Evolutionary conservation across 53 echinoderm and acorn worm genomes (phyloP).

Genomic region (Stichopus horrens): DNA sequence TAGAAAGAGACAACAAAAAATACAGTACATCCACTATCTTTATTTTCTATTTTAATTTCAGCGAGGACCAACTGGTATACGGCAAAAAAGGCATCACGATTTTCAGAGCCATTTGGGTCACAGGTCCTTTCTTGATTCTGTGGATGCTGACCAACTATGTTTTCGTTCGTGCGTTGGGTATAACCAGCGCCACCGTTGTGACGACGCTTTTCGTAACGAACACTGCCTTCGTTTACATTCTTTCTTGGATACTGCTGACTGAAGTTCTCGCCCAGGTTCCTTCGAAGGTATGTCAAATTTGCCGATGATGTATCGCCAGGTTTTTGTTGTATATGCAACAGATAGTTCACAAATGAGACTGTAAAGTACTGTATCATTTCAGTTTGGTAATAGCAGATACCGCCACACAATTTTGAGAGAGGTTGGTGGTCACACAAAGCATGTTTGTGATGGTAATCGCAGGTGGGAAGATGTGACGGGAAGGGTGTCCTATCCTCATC

Average conservation of each 20-base stretch:
- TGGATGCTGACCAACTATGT: conserved; percentile 89
- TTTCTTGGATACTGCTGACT: conserved; percentile 80
- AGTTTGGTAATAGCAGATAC: no score
- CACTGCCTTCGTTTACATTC: conserved; percentile 83
- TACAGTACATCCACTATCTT: no score
- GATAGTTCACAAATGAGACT: no score
- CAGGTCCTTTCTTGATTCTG: conserved; percentile 73
- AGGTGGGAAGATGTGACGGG: no score
- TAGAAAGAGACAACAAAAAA: no score
- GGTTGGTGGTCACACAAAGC: no score
- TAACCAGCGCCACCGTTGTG: conserved; percentile 68
- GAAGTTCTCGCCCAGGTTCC: conserved; percentile 73
- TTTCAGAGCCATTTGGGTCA: conserved; percentile 36
- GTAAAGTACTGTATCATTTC: no score
- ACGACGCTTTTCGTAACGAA: conserved; percentile 80
- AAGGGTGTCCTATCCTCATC: no score
- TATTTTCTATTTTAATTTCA: not conserved
- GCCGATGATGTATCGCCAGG: not conserved
- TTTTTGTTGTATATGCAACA: no score
- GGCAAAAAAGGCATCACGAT: conserved; percentile 62
- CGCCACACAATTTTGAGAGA: no score
- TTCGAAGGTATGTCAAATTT: conserved; percentile 53
- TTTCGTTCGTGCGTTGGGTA: conserved; percentile 77
- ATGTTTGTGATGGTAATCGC: no score
- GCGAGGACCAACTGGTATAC: conserved; percentile 70